A percentile compares a stretch with the other conserved stretches of the same genome.
Evolutionary conservation across 2,888 invertebrate species (phyloP).

Genomic region (Drosophila fungiperda): DNA sequence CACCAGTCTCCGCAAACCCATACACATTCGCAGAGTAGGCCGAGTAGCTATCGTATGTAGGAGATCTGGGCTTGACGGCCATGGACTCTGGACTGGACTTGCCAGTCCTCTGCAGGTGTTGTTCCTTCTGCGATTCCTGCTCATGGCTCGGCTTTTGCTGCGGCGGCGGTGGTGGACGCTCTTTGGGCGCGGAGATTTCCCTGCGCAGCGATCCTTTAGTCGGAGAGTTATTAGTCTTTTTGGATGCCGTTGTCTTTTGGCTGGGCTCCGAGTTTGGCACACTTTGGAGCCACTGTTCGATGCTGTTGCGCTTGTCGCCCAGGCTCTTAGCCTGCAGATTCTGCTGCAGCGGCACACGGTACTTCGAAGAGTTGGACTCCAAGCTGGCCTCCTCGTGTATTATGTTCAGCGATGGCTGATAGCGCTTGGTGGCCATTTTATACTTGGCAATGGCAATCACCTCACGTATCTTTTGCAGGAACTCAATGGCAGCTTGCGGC

Average conservation of each 20-base stretch:
- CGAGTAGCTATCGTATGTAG: conserved; percentile 66
- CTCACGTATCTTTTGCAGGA: conserved; percentile 94
- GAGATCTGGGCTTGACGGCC: conserved; percentile 39
- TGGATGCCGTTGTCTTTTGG: conserved; percentile 30
- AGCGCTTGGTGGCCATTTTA: conserved; percentile 93
- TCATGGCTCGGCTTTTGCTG: conserved; percentile 33
- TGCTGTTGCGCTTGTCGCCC: conserved; percentile 91
- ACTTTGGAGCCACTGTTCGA: conserved; percentile 91
- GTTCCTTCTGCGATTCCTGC: conserved; percentile 1
- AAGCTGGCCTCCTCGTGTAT: conserved; percentile 90
- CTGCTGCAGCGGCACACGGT: conserved; percentile 86
- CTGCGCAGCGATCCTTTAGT: conserved; percentile 57
- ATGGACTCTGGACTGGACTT: conserved; percentile 46
- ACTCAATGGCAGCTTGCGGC: conserved; percentile 95
- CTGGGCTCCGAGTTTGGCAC: conserved; percentile 86
- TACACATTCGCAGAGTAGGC: conserved; percentile 75
- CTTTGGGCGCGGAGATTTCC: conserved; percentile 80
- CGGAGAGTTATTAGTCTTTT: conserved; percentile 52
- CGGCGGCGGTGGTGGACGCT: conserved; percentile 83
- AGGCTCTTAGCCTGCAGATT: conserved; percentile 85
- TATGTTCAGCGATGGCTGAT: conserved; percentile 90
- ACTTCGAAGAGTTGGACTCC: conserved; percentile 82
- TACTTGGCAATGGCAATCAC: conserved; percentile 95
- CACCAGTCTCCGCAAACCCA: conserved; percentile 80
- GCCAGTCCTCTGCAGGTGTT: conserved; percentile 17